Evolutionary conservation across 2,888 invertebrate species (phyloP).

Genomic region (Polyommatus icarus): DNA sequence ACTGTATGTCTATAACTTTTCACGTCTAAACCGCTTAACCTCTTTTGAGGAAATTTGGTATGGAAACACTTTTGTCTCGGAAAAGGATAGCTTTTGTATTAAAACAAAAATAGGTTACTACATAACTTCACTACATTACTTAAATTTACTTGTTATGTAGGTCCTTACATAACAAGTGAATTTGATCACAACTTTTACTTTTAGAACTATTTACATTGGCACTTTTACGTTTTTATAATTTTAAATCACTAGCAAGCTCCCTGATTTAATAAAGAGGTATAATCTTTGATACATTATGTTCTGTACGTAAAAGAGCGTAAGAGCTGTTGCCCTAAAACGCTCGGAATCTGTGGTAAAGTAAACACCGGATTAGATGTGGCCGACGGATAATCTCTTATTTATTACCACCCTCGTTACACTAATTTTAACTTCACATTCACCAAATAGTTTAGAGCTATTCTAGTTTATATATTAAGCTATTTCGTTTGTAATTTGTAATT

Average conservation of each 20-base stretch:
- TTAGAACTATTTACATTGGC: too few species aligned
- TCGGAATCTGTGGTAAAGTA: constrained; percentile 62
- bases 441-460: constrained; percentile 34
- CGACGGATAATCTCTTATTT: constrained; percentile 68
- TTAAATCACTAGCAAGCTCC: neutral
- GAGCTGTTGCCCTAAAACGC: constrained; percentile 30
- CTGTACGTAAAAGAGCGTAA: neutral
- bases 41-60: too few species aligned
- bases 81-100: too few species aligned
- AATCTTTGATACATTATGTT: neutral
- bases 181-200: too few species aligned
- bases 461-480: neutral
- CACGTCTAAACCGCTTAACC: too few species aligned
- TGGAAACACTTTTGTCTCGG: too few species aligned
- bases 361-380: constrained; percentile 72
- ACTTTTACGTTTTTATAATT: too few species aligned
- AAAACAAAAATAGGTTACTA: too few species aligned
- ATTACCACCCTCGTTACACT: constrained; percentile 60
- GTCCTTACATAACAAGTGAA: too few species aligned
- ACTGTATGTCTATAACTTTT: too few species aligned
- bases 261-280: neutral
- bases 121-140: too few species aligned
- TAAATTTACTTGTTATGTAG: too few species aligned
- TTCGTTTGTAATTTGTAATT: neutral
- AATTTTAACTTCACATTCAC: constrained; percentile 52